Evolutionary conservation across 2,797 vertebrate species (phyloP).

Genomic region (Rhabdomys pumilio): DNA sequence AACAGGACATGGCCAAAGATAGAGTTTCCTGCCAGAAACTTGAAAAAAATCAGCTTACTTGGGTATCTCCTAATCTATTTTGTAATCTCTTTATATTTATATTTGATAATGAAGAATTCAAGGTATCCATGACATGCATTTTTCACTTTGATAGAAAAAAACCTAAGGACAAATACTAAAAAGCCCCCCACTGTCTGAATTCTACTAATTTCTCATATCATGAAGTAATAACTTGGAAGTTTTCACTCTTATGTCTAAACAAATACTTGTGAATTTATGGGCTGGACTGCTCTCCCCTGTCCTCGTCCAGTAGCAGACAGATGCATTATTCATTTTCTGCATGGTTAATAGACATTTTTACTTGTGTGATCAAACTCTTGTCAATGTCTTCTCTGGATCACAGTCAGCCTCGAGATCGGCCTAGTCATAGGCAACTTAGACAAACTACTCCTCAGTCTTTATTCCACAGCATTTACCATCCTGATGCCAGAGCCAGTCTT

Average conservation of each 20-base stretch:
- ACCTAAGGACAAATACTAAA: slow-evolving; percentile 1
- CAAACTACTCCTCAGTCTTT: slow-evolving; percentile 39
- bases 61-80: neutral
- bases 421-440: slow-evolving; percentile 20
- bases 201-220: slow-evolving; percentile 50
- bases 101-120: slow-evolving; percentile 52
- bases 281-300: neutral
- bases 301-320: neutral
- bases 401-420: slow-evolving; percentile 10
- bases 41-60: slow-evolving; percentile 50
- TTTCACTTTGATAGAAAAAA: slow-evolving; percentile 61
- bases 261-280: neutral
- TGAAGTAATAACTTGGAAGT: neutral
- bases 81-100: slow-evolving; percentile 5
- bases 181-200: neutral
- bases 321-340: neutral
- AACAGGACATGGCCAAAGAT: slow-evolving; percentile 32
- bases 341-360: neutral
- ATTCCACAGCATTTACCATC: slow-evolving; percentile 48
- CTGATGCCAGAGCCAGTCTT: slow-evolving; percentile 12
- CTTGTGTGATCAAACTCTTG: neutral
- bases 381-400: neutral
- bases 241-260: neutral
- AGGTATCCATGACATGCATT: neutral
- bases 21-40: neutral